A percentile compares a stretch with the other conserved stretches of the same genome.
phyloP scores from a whole-genome alignment of 2,888 invertebrate species.

The Ectemnius lituratus region DNA sequence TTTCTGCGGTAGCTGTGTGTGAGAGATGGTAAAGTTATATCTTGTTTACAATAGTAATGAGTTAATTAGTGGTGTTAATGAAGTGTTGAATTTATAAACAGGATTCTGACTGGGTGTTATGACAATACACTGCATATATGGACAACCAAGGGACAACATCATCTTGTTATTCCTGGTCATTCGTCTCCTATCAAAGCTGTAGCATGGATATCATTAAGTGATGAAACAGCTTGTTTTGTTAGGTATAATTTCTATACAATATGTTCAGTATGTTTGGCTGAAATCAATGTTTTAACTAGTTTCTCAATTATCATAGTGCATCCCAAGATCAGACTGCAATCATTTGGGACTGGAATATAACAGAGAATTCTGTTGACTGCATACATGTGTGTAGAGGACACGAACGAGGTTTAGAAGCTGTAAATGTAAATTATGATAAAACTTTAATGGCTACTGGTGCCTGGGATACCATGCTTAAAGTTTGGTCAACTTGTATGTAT shows the following conservation, averaged over 20 bases:
- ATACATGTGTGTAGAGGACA: constrained; percentile 93
- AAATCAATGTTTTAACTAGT: constrained; percentile 9
- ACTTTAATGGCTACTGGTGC: constrained; percentile 89
- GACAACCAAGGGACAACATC: constrained; percentile 91
- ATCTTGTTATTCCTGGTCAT: constrained; percentile 91
- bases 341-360: constrained; percentile 92
- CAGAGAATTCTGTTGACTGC: constrained; percentile 87
- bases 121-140: constrained; percentile 95
- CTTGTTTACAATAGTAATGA: no score
- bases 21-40: constrained; percentile 81
- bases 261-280: neutral
- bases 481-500: constrained; percentile 89
- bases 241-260: constrained; percentile 78
- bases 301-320: constrained; percentile 79
- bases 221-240: constrained; percentile 84
- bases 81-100: constrained; percentile 67
- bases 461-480: constrained; percentile 94
- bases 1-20: constrained; percentile 89
- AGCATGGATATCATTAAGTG: constrained; percentile 87
- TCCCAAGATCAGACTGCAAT: constrained; percentile 96
- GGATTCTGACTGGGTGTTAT: constrained; percentile 95
- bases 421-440: constrained; percentile 86
- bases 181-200: constrained; percentile 92
- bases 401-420: constrained; percentile 93
- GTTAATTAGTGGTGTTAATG: no score